Base-by-base conservation (phyloP, 2,888 invertebrate species). In the Tiphia femorata region DNA sequence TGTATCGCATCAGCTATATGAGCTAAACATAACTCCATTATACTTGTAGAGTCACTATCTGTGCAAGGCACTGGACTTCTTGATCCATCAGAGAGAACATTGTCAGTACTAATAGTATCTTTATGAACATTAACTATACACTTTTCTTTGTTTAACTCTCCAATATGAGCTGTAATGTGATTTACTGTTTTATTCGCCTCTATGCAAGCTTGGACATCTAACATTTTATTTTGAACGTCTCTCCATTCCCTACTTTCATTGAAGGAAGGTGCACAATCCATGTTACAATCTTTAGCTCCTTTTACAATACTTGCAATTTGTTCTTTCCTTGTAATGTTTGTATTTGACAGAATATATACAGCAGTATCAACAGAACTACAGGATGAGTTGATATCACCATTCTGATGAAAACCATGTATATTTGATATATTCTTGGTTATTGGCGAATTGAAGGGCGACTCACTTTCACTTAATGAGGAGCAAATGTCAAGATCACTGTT, bases 331-430 rank as follows among this genome's bases (percentile, higher is more conserved):
- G 77, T 79, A 0, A 66, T 49, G 49, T 79, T 78, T 3, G 63
- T 59, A 43, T 78, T 78, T 2, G 78, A 73, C 35, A 72, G 58
- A 29, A 81, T 78, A 38, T 81, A 81, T 16, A 61, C 71, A 1
- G 71, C 71, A 8, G 81, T 81, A 37, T 81, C 73, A 1, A 81
- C 73, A 21, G 80, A 78, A 44, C 72, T 78, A 14, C 40, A 52
- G 3, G 69, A 72, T 7, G 52, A 67, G 8, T 47, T 51, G n/a
- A 10, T 41, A 27, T 40, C 21, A 1, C 1, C 12, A n/a, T 29
- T 4, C 19, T 23, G 30, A 2, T 19, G 20, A 12, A n/a, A 12
- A 21, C 30, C 20, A 2, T 2, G 5, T 27, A 3, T 2, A 40
- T n/a, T 12, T 6, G 1, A 1, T 3, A 2, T n/a, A 21, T 37